Base-by-base conservation (phyloP, 2,797 vertebrate genomes). In the Micromesistius poutassou region DNA sequence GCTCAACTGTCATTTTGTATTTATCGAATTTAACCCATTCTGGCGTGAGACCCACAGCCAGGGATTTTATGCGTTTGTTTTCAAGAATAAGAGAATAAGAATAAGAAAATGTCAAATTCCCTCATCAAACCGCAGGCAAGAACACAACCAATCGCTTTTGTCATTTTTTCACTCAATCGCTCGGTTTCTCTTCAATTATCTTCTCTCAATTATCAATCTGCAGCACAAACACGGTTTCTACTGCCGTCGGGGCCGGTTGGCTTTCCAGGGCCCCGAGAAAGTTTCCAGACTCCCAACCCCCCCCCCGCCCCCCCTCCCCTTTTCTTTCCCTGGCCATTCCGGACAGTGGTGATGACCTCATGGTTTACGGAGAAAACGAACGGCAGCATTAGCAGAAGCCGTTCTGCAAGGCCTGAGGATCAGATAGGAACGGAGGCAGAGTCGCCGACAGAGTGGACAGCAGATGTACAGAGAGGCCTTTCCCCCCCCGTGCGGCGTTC, bases 261-360 rank as follows among this genome's bases (percentile, higher is more conserved):
- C 36, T 30, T 25, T 72, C 30, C 36, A 55, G 68, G 74, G 72
- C 78, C 78, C 71, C 71, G 31, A 68, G 35, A 14, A 31, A n/a
- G 70, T 42, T 38, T 68, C 50, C 75, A 74, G 50, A 75, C 77
- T 22, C 74, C 73, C 79, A 70, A 6, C 25, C 30, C 35, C 30
- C 66, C 16, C 8, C 55, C 35, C 30, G 46, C 13, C 8, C 55
- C 73, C 72, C 30, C 62, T 79, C 10, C 25, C 2, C 3, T 74
- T 25, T 30, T 30, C 66, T 16, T 5, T n/a, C 80, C n/a, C 16
- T 2, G 10, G 55, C 22, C 13, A 42, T 71, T 66, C 74, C 36
- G 22, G 71, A 72, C 75, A 73, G 70, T 74, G 42, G 50, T 22
- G 72, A 76, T 77, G 80, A 83, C 73, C 72, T 82, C 80, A 83